Evolutionary conservation across 2,113 vertebrate species (phyloP).

Genomic region (Alethe diademata): DNA sequence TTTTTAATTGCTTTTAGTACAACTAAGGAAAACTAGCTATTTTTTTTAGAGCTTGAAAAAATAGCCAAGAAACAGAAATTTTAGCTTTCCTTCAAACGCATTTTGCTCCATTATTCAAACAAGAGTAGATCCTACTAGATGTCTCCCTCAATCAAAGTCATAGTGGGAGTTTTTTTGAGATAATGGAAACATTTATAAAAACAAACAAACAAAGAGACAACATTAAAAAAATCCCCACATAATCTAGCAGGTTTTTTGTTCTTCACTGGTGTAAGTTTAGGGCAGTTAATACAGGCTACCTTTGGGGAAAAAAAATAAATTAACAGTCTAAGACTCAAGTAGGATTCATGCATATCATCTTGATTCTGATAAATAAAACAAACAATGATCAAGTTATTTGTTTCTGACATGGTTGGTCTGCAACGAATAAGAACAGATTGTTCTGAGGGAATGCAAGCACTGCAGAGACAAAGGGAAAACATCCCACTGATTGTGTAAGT

Average conservation of each 20-base stretch:
- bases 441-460: neutral
- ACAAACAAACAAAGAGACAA: neutral
- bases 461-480: neutral
- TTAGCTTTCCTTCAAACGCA: neutral
- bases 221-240: neutral
- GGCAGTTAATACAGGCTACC: neutral
- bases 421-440: fast-evolving
- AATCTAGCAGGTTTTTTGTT: neutral
- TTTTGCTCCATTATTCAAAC: neutral
- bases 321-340: neutral
- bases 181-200: neutral
- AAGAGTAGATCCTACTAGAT: neutral
- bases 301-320: neutral
- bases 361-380: neutral
- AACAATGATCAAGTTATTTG: neutral
- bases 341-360: neutral
- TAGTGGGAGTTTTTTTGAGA: neutral
- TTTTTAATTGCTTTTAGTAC: neutral
- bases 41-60: neutral
- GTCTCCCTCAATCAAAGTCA: fast-evolving
- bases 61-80: neutral
- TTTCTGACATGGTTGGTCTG: neutral
- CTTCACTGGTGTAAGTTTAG: neutral
- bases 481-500: neutral
- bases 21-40: neutral